Percentiles rank a stretch among this genome's conserved stretches.
Conservation (phyloP, 2,113 vertebrate genomes). For the Rhinogobius similis region DNA sequence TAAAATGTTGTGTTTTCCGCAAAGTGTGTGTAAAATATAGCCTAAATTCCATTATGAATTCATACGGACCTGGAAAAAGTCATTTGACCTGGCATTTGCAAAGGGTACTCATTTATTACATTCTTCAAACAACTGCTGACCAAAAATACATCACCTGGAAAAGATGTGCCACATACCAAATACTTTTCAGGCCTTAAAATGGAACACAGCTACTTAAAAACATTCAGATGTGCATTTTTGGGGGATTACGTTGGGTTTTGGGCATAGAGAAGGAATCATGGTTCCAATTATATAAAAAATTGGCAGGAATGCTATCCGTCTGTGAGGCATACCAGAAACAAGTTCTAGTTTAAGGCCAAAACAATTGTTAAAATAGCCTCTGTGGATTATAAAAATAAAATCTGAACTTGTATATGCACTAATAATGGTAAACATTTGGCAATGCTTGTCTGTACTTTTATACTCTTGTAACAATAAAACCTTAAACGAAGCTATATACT, state of each 20-base stretch:
- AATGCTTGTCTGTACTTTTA: not conserved
- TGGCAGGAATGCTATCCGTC: not conserved
- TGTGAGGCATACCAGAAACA: not conserved
- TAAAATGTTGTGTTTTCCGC: not conserved
- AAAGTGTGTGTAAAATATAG: not conserved
- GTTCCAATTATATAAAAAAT: not conserved
- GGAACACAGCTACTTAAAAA: slow-evolving; percentile 5
- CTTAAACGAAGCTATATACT: not conserved
- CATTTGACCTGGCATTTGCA: not conserved
- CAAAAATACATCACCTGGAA: slow-evolving; percentile 7
- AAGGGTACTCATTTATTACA: not conserved
- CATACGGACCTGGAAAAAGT: not conserved
- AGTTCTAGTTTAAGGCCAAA: not conserved
- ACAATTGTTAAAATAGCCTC: not conserved
- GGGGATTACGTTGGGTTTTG: not conserved
- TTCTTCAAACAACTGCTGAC: not conserved
- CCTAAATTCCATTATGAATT: not conserved
- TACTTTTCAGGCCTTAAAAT: not conserved
- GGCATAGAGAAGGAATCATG: not conserved
- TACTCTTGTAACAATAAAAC: not conserved
- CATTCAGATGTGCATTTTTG: slow-evolving; percentile 7
- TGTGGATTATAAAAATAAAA: not conserved
- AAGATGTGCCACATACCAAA: slow-evolving; percentile 3
- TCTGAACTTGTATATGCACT: not conserved
- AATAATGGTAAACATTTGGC: too few relatives aligned